Evolutionary conservation across 2,888 invertebrate species (phyloP), one percentile per base, ranked within the genome.

Genomic region (Tribolium freemani): DNA sequence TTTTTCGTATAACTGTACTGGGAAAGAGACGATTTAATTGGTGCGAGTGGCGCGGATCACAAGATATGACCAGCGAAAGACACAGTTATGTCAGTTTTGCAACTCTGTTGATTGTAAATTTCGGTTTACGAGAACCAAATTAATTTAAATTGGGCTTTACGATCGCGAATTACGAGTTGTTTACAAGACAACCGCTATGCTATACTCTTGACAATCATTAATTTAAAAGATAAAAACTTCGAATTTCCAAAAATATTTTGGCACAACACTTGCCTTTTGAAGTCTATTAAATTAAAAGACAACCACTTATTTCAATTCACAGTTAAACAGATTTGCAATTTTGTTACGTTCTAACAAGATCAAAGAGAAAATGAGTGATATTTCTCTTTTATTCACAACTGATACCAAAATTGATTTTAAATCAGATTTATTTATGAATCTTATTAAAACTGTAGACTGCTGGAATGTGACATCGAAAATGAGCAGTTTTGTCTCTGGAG

Each of bases 101-200:
- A 56, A 56, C 31, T 56, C 10, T 50, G 54, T 26, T 56, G 30
- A 56, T 56, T 58, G 20, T 58, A n/a, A 58, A 38, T 45, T 58
- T 58, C 58, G 16, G 13, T 58, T 58, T 45, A 58, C 45, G 58
- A 58, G 54, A 30, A 16, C 21, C 54, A 6, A 16, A 38, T 56
- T 38, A 38, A 38, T 56, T 56, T 31, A 38, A 30, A 30, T 16
- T 54, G 13, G 30, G 26, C 20, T 56, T 56, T 56, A 56, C 56
- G 56, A 56, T 56, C 21, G 8, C 11, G 20, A 44, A 16, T 31
- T 31, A 11, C 57, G 21, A 51, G 8, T 45, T 58, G 58, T 45
- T 56, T 38, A 56, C 56, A 56, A 44, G 38, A 58, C 58, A 58
- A 58, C 45, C 13, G 30, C 56, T 31, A n/a, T n/a, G n/a, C n/a